Percentiles rank a stretch among this genome's conserved stretches.
phyloP scores from a whole-genome alignment of 2,113 vertebrate genomes.

The Ictalurus punctatus region DNA sequence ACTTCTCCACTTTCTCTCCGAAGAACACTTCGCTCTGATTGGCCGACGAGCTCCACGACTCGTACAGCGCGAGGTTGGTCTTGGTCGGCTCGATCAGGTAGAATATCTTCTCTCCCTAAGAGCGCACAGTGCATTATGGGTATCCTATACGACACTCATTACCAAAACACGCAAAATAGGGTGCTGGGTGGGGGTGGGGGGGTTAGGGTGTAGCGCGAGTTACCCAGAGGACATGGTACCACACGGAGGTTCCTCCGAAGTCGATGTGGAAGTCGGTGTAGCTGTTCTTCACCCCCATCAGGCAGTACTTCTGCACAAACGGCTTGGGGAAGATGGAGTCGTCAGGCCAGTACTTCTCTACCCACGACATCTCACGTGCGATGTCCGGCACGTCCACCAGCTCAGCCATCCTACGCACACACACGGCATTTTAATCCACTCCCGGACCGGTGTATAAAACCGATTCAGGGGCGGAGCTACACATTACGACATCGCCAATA shows the following conservation, averaged over 20 bases:
- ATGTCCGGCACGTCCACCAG: conserved; percentile 94
- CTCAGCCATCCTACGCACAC: conserved; percentile 85
- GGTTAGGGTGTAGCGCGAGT: conserved; percentile 33
- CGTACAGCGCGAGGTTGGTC: conserved; percentile 94
- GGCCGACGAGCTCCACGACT: conserved; percentile 96
- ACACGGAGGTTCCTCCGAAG: conserved; percentile 98
- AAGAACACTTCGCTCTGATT: conserved; percentile 99
- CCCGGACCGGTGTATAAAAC: not conserved
- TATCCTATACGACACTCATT: not conserved
- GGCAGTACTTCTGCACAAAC: conserved; percentile 98
- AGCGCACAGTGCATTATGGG: not conserved
- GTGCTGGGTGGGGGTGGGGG: not conserved
- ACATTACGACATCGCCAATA: not conserved
- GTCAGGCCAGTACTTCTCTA: conserved; percentile 99
- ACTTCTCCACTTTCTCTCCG: conserved; percentile 90
- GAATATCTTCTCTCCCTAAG: conserved; percentile 95
- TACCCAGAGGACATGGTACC: conserved; percentile 99
- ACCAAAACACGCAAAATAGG: not conserved
- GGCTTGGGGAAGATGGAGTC: conserved; percentile 98
- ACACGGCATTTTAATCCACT: not conserved
- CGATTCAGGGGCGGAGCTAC: not conserved
- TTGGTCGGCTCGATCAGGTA: conserved; percentile 96
- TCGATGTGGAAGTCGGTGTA: conserved; percentile 99
- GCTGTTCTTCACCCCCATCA: conserved; percentile 97
- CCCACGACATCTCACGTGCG: conserved; percentile 96